Evolutionary conservation across 2,797 vertebrate genomes (phyloP), one percentile per base, ranked within the genome.

Genomic region (Pempheris klunzingeri): DNA sequence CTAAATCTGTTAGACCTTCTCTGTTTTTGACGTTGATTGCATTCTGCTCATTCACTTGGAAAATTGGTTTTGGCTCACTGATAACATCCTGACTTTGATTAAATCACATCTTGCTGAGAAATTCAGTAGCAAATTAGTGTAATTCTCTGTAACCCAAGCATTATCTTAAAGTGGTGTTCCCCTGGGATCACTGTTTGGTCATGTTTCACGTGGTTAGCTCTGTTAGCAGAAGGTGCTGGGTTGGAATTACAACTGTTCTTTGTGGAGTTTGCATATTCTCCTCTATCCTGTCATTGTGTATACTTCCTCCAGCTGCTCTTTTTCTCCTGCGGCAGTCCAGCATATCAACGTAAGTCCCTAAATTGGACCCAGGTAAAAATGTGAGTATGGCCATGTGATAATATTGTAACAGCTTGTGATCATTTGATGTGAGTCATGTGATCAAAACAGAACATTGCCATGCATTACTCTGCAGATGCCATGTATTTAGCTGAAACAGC

Each of bases 21-120:
- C 26, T 54, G n/a, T 44, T 50, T 81, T 74, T 71, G 32, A 67
- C 32, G 36, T 59, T 61, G 67, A 71, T 47, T 52, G 44, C 13
- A 0, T 65, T 77, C 24, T 46, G 52, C 22, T 74, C 43, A 65
- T 61, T 83, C 9, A 1, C 47, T 34, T n/a, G 30, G 58, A 36
- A 74, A 84, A 78, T 71, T 66, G 50, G 1, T 68, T 82, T 80
- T 49, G 44, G 24, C 24, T 67, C 17, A 3, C 54, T 28, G 20
- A 58, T 46, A 54, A 22, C 6, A 0, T 10, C 18, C n/a, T 41
- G 18, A 65, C 60, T 66, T 26, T 52, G 5, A 72, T 74, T 20
- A 26, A 57, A 62, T 74, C 17, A 24, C 24, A 46, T 28, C 47
- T 58, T 26, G 5, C 24, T 36, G 58, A 36, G 20, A 60, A 55